phyloP scores from a whole-genome alignment of 2,113 vertebrate species.

The Athene noctua region DNA sequence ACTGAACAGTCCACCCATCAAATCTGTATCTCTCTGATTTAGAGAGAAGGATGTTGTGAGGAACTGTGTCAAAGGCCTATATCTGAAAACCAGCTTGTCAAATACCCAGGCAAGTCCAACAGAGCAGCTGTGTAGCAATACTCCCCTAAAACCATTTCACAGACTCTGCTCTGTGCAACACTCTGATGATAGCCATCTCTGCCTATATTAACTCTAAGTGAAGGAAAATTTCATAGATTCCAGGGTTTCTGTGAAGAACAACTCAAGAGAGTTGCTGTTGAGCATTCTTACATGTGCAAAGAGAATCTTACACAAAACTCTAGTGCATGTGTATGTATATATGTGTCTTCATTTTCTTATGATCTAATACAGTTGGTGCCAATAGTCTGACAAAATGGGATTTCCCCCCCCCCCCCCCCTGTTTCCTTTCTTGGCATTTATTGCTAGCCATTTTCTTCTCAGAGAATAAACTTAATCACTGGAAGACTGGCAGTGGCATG shows the following conservation, averaged over 20 bases:
- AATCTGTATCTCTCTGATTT: no score
- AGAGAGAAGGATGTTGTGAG: no score
- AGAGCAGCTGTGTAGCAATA: background rate
- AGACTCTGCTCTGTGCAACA: background rate
- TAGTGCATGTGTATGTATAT: rapidly evolving
- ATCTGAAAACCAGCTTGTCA: background rate
- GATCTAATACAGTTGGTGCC: background rate
- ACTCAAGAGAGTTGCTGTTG: background rate
- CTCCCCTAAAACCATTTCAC: background rate
- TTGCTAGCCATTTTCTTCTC: background rate
- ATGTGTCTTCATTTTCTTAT: background rate
- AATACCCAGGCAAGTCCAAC: background rate
- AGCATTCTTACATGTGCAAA: background rate
- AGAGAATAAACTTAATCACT: background rate
- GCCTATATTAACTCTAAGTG: background rate
- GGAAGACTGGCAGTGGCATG: background rate
- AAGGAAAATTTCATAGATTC: background rate
- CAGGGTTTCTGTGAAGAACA: background rate
- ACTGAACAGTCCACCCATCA: no score
- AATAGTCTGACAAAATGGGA: background rate
- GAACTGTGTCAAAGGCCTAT: background rate
- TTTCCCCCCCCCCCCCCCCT: rapidly evolving
- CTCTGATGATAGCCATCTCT: background rate
- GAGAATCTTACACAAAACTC: background rate
- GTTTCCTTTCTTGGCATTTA: background rate